A percentile compares a stretch with the other conserved stretches of the same genome.
These are phyloP conservation scores for Cheilosia pagana DNA, from an alignment of 2,888 invertebrate genomes.

Conservation along the genomic window DNA sequence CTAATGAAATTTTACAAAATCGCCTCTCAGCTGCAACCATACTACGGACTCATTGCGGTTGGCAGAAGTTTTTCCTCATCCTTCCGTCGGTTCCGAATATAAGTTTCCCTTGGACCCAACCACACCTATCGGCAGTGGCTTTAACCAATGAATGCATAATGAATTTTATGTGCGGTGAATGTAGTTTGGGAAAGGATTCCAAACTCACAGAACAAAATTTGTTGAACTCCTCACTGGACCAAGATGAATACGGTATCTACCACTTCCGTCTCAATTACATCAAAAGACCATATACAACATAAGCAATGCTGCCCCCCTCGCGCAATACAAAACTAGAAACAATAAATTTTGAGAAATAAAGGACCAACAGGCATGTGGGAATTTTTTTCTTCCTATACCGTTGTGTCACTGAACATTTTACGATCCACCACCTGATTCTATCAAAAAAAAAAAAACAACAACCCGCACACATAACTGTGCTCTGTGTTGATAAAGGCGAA, in stretches of 20 bases:
- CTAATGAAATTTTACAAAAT: constrained; percentile 59
- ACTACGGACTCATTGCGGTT: constrained; percentile 33
- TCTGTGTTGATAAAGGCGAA: background rate
- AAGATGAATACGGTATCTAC: background rate
- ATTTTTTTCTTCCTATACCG: constrained; percentile 14
- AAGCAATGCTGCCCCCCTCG: background rate
- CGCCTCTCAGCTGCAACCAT: constrained; percentile 13
- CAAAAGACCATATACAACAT: background rate
- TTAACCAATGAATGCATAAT: constrained; percentile 68
- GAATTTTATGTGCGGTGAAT: constrained; percentile 66
- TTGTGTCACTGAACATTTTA: constrained; percentile 27
- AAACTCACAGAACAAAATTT: background rate
- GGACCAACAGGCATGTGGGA: constrained; percentile 22
- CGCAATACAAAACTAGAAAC: background rate
- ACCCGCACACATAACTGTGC: constrained; percentile 59
- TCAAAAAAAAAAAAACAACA: too few relatives aligned
- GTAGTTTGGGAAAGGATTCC: constrained; percentile 31
- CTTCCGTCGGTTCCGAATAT: background rate
- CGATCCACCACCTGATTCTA: constrained; percentile 49
- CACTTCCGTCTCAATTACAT: background rate
- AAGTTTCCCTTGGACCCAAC: constrained; percentile 14
- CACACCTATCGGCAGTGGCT: constrained; percentile 54
- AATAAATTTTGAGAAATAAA: constrained; percentile 13
- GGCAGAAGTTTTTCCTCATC: constrained; percentile 40
- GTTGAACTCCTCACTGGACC: background rate